A percentile compares a stretch with the other conserved stretches of the same genome.
Conservation (phyloP, 2,113 vertebrate species). For the Phrynocephalus versicolor region DNA sequence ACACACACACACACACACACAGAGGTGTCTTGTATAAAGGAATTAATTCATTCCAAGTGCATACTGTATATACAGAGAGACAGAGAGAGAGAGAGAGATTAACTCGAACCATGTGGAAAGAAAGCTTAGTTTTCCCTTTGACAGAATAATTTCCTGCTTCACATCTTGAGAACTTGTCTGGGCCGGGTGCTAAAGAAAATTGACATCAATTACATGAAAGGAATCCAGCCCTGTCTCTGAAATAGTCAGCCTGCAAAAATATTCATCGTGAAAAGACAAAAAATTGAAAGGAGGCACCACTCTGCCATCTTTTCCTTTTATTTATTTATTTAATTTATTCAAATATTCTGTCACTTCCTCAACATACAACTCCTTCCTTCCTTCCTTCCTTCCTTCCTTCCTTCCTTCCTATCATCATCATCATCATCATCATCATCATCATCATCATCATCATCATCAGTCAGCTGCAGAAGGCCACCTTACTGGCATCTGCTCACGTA, state of each 20-base stretch:
- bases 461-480: no score
- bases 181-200: conserved; percentile 69
- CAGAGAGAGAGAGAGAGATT: no score
- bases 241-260: conserved; percentile 72
- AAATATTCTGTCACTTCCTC: conserved; percentile 48
- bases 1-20: no score
- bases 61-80: no score
- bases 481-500: no score
- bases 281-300: background rate
- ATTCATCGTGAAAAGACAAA: conserved; percentile 73
- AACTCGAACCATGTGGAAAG: conserved; percentile 76
- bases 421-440: no score
- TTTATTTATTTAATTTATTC: conserved; percentile 33
- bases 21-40: no score
- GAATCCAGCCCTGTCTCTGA: conserved; percentile 77
- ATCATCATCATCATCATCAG: no score
- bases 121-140: conserved; percentile 74
- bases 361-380: background rate
- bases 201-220: conserved; percentile 82
- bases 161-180: conserved; percentile 74
- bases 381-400: background rate
- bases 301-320: background rate
- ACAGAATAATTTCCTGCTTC: conserved; percentile 83
- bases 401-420: no score
- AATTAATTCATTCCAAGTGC: no score